A percentile compares a stretch with the other conserved stretches of the same genome.
phyloP scores from a whole-genome alignment of 2,113 vertebrate genomes.

The Ctenodactylus gundi region DNA sequence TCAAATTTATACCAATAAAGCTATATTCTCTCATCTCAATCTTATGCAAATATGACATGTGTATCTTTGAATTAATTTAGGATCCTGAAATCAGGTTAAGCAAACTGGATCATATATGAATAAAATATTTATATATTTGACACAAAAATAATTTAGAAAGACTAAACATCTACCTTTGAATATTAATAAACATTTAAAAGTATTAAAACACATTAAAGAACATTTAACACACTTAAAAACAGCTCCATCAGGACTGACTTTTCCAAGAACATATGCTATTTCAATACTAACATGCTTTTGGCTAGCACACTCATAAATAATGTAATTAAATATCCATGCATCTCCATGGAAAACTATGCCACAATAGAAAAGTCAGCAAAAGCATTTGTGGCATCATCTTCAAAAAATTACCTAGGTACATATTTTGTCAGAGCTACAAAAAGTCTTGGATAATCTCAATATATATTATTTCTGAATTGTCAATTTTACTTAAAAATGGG shows the following conservation, averaged over 20 bases:
- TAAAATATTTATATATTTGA: not conserved
- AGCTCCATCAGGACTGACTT: not conserved
- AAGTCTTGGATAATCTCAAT: not conserved
- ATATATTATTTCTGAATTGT: not conserved
- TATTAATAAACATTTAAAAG: not conserved
- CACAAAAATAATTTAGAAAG: not conserved
- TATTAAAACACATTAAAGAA: not conserved
- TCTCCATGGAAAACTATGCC: not conserved
- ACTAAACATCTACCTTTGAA: not conserved
- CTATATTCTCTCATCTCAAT: not conserved
- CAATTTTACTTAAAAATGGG: constrained; percentile 18
- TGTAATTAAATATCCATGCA: not conserved
- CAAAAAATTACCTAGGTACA: not conserved
- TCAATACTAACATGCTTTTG: not conserved
- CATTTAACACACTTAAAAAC: not conserved
- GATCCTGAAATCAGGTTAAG: not conserved
- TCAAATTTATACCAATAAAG: not conserved
- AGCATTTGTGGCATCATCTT: not conserved
- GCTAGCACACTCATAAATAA: not conserved
- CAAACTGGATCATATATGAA: not conserved
- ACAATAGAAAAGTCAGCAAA: not conserved
- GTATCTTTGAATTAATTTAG: not conserved
- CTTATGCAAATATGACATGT: not conserved
- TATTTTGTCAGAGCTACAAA: not conserved
- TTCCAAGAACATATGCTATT: not conserved